Evolutionary conservation across 2,888 invertebrate species (phyloP).

Genomic region (Pachymerium ferrugineum): DNA sequence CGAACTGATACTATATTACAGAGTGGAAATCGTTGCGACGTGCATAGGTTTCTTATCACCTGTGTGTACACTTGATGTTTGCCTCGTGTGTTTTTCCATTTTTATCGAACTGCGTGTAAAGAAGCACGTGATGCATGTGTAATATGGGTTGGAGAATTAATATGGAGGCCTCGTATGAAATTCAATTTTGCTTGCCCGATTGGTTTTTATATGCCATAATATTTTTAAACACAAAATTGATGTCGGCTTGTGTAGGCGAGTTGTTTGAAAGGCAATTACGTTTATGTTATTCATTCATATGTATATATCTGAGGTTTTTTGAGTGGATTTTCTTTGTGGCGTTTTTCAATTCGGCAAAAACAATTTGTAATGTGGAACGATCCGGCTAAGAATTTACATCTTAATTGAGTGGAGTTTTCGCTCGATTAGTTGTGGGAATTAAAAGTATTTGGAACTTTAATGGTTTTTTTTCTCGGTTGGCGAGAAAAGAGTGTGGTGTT

Average conservation of each 20-base stretch:
- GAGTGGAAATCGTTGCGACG: not conserved
- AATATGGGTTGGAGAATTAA: not conserved
- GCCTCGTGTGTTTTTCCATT: conserved; percentile 4
- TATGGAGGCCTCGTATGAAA: conserved; percentile 13
- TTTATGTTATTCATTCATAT: not conserved
- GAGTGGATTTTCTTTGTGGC: not conserved
- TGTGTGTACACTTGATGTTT: conserved; percentile 19
- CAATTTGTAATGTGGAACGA: too few species aligned
- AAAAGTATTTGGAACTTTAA: too few species aligned
- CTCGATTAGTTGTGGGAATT: too few species aligned
- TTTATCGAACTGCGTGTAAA: not conserved
- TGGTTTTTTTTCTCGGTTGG: too few species aligned
- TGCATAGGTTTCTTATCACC: not conserved
- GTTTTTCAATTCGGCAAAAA: too few species aligned
- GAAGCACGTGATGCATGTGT: conserved; percentile 15
- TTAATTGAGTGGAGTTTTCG: too few species aligned
- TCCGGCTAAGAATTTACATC: too few species aligned
- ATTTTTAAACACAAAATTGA: conserved; percentile 12
- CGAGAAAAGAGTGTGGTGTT: too few species aligned
- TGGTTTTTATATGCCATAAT: conserved; percentile 16
- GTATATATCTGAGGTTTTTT: not conserved
- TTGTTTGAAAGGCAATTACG: conserved; percentile 4
- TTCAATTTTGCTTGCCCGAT: conserved; percentile 27
- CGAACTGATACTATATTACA: conserved; percentile 24
- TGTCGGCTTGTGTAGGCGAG: not conserved